Base-by-base conservation (phyloP, 2,797 vertebrate genomes). In the Chiropotes sagulatus region DNA sequence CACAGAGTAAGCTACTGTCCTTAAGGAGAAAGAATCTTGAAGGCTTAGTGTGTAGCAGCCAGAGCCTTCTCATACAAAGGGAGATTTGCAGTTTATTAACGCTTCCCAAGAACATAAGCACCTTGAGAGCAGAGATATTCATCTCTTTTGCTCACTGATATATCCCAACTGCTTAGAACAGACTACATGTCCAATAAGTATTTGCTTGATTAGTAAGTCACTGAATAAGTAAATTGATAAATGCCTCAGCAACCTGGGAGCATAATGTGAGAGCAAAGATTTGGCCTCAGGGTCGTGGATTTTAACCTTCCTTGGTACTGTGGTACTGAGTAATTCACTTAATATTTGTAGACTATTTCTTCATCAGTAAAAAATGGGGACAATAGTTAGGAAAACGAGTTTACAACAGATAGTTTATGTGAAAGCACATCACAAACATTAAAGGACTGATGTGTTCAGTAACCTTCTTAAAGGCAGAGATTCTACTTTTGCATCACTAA, bases 161-260 rank as follows among this genome's bases (percentile, higher is more conserved):
- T 76, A 72, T 28, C 26, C 48, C 64, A 70, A 80, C 67, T 85
- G 20, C 67, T 75, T 82, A 48, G 73, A 58, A 73, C 93, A 90
- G 46, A 61, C 22, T 54, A 87, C 0, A 5, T 91, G 54, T 48
- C 90, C 88, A 70, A 26, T 67, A 85, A 67, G 39, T 41, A 85
- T 88, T 90, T 92, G 36, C 87, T 83, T 88, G 94, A 58, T 87
- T 94, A 80, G 57, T 48, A 48, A 83, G 75, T 80, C 50, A 22
- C 19, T 73, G 52, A 94, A 50, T 92, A 10, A 57, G 39, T 52
- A 50, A 76, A 84, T 52, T 83, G 81, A 84, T 76, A 15, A 36
- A 76, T 76, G 76, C 50, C 83, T 41, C 26, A 46, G 33, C 14
- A 58, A 7, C 19, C 73, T 78, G 86, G 75, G 61, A 80, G n/a